phyloP scores from a whole-genome alignment of 1,140 invertebrate genomes.

The Saxidomus purpurata region DNA sequence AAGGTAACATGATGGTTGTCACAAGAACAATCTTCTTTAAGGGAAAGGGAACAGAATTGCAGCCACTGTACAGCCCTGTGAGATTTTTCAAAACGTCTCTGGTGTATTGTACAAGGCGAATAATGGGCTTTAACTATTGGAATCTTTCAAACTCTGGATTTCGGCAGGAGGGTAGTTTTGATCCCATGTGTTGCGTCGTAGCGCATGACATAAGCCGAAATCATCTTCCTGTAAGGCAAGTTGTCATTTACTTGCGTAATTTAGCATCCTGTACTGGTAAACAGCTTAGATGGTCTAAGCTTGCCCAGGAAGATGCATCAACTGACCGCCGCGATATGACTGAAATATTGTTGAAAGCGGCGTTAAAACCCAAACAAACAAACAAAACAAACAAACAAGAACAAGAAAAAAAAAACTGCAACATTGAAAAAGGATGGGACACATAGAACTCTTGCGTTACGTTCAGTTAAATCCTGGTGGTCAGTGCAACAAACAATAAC shows the following conservation, averaged over 20 bases:
- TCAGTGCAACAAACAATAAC: no score
- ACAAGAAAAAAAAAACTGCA: background rate
- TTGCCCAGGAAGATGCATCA: conserved; percentile 27
- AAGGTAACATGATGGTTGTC: no score
- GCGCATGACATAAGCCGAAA: conserved; percentile 19
- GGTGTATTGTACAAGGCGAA: conserved; percentile 8
- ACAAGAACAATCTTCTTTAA: no score
- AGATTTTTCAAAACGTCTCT: conserved; percentile 13
- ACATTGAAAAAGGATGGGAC: no score
- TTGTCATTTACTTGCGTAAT: no score
- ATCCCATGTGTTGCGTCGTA: conserved; percentile 40
- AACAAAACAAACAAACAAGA: background rate
- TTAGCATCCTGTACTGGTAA: no score
- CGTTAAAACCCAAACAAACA: conserved; percentile 4
- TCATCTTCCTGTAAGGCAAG: no score
- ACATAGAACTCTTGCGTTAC: no score
- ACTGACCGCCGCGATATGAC: no score
- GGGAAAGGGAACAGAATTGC: conserved; percentile 17
- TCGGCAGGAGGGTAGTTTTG: conserved; percentile 5
- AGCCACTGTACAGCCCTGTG: conserved; percentile 10
- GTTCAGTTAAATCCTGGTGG: no score
- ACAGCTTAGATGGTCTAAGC: no score
- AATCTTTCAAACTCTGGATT: conserved; percentile 13
- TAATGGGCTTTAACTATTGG: conserved; percentile 9
- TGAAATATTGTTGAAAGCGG: no score